Evolutionary conservation across 2,888 invertebrate species (phyloP).

Genomic region (Lissonota sp.): DNA sequence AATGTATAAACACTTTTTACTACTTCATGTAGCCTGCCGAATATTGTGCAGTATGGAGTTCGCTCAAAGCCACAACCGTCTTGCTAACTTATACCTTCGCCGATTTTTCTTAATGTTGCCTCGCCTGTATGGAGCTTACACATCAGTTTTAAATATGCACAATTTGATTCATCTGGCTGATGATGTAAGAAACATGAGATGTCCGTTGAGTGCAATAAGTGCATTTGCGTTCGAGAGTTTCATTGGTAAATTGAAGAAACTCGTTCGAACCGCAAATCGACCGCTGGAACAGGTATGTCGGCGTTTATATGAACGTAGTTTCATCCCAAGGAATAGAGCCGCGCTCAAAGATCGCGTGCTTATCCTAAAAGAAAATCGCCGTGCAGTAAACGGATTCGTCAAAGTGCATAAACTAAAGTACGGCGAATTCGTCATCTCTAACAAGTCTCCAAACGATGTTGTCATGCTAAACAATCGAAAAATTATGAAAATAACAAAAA

Average conservation of each 20-base stretch:
- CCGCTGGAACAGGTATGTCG: slow-evolving; percentile 64
- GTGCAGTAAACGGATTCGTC: not conserved
- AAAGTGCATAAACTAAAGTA: slow-evolving; percentile 28
- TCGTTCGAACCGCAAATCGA: slow-evolving; percentile 56
- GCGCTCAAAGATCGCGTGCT: not conserved
- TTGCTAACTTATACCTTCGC: slow-evolving; percentile 42
- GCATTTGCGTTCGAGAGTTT: slow-evolving; percentile 63
- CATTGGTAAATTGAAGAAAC: slow-evolving; percentile 59
- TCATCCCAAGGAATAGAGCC: slow-evolving; percentile 3
- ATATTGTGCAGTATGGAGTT: slow-evolving; percentile 35
- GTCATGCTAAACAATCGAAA: slow-evolving; percentile 19
- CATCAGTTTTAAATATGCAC: slow-evolving; percentile 74
- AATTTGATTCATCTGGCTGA: slow-evolving; percentile 63
- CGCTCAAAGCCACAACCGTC: not conserved
- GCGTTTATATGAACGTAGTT: slow-evolving; percentile 49
- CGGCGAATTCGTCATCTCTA: slow-evolving; percentile 16
- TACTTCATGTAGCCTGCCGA: slow-evolving; percentile 61
- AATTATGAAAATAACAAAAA: slow-evolving; percentile 16
- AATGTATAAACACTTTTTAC: slow-evolving; percentile 68
- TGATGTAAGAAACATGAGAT: slow-evolving; percentile 55
- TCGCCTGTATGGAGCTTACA: slow-evolving; percentile 8
- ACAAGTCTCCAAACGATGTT: slow-evolving; percentile 29
- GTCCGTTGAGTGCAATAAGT: slow-evolving; percentile 41
- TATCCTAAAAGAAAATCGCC: slow-evolving; percentile 15
- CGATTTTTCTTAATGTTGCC: slow-evolving; percentile 26